Evolutionary conservation across 2,113 vertebrate genomes (phyloP), one percentile per base, ranked within the genome.

Genomic region (Chaetops frenatus): DNA sequence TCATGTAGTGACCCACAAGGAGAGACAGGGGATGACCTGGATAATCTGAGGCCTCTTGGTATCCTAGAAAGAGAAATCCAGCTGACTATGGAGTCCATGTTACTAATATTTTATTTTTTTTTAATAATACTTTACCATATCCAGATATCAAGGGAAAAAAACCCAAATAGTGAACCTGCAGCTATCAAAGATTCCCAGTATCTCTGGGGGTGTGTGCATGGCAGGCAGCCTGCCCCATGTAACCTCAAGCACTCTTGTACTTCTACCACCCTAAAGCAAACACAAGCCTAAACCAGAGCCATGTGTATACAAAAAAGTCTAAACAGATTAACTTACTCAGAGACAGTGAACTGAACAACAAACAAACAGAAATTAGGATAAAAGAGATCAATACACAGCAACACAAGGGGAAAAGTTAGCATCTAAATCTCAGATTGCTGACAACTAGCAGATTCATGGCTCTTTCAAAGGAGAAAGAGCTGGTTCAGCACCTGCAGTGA

Each of bases 291-390:
- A 95, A 92, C n/a, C 53, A n/a, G 79, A 83, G 44, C 67, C n/a
- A 33, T 93, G 88, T 95, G 94, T 94, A 86, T 78, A 94, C 76
- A 93, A 6, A 89, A 57, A 94, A 95, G 88, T 38, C 38, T 38
- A 38, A 97, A 96, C 31, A 95, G 96, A 96, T 94, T 95, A 97
- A 53, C 76, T 88, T 70, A 45, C 56, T 94, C 56, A 38, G 69
- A 94, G 83, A 93, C n/a, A 90, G 85, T 58, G 95, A 95, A 94
- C 31, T 2, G 23, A 97, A 88, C 77, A 96, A 92, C 87, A 96
- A 92, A 96, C 85, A 96, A 96, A 96, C 78, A 94, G 94, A 90
- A 94, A 95, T 96, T 45, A 65, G 80, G 95, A 94, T 95, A 96
- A 95, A 97, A 82, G 17, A 69, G 87, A 97, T 94, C 95, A 89